Evolutionary conservation across 2,888 invertebrate species (phyloP).

Genomic region (Papilio gigon): DNA sequence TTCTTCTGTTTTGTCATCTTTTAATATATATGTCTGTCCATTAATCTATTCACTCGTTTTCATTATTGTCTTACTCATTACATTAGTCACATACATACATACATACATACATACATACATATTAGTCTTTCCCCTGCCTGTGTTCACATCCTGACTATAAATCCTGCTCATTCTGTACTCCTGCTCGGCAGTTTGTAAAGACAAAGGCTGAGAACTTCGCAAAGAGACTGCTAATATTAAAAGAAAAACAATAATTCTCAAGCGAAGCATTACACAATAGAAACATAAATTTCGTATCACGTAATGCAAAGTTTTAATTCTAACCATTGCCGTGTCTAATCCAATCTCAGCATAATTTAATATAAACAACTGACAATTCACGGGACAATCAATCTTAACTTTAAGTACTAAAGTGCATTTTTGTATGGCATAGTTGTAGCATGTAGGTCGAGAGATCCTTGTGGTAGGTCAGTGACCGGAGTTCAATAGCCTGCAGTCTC

Average conservation of each 20-base stretch:
- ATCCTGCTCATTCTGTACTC: no score
- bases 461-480: slow-evolving; percentile 64
- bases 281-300: slow-evolving; percentile 8
- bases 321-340: slow-evolving; percentile 24
- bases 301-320: slow-evolving; percentile 36
- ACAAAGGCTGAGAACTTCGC: no score
- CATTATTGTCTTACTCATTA: no score
- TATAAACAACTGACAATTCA: slow-evolving; percentile 9
- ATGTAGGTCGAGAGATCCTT: slow-evolving; percentile 58
- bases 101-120: no score
- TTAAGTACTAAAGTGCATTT: background rate
- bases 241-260: background rate
- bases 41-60: no score
- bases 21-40: no score
- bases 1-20: no score
- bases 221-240: background rate
- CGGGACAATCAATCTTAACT: slow-evolving; percentile 14
- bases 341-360: slow-evolving; percentile 21
- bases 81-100: no score
- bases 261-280: slow-evolving; percentile 16
- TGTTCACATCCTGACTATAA: no score
- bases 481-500: slow-evolving; percentile 54
- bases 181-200: no score
- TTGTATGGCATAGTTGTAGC: background rate
- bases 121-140: no score